Conservation (phyloP, 2,888 invertebrate species). For the Microctonus brassicae region DNA sequence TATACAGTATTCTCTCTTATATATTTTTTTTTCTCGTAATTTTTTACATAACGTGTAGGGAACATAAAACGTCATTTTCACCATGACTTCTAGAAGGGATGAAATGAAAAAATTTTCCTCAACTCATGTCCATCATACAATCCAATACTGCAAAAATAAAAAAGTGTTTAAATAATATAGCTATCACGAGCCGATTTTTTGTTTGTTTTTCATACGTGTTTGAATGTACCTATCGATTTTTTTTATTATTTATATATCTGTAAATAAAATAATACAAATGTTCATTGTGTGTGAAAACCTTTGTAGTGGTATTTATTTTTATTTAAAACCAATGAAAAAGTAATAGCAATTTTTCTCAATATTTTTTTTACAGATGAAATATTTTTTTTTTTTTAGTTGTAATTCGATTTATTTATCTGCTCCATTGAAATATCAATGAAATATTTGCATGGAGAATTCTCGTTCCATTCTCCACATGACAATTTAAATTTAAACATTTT, state of each 20-base stretch:
- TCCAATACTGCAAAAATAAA: neutral
- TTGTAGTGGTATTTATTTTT: neutral
- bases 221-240: no score
- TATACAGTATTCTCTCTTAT: neutral
- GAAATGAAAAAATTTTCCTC: slow-evolving; percentile 1
- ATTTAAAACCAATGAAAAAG: neutral
- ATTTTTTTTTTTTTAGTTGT: neutral
- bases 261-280: no score
- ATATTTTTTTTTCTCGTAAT: neutral
- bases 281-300: no score
- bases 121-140: neutral
- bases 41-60: neutral
- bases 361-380: neutral
- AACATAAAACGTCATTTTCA: slow-evolving; percentile 7
- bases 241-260: no score
- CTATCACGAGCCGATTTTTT: no score
- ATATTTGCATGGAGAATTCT: neutral
- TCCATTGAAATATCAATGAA: neutral
- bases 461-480: neutral
- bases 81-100: neutral
- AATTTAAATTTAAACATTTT: neutral
- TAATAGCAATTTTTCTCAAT: neutral
- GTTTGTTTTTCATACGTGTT: no score
- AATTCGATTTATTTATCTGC: neutral
- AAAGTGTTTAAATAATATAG: neutral